These are phyloP conservation scores for Zhuqinia jingwanae DNA, from an alignment of 2,888 invertebrate species.

Conservation along the genomic window DNA sequence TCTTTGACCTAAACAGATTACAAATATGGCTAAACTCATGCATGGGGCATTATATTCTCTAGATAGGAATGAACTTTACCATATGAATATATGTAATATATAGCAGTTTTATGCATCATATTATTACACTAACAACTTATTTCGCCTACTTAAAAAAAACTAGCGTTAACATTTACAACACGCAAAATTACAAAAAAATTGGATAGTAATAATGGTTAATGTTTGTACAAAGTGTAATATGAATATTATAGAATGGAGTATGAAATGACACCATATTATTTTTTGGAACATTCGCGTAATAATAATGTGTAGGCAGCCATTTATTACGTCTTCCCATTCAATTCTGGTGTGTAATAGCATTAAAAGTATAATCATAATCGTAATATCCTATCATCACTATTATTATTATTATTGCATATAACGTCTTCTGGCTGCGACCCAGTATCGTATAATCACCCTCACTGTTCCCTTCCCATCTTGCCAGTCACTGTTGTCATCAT, in stretches of 20 bases:
- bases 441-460: slow-evolving; percentile 17
- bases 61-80: no score
- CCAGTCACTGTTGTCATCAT: slow-evolving; percentile 35
- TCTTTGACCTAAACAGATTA: no score
- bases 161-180: background rate
- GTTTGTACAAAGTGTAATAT: background rate
- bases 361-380: slow-evolving; percentile 33
- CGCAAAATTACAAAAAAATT: slow-evolving; percentile 7
- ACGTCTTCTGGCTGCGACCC: slow-evolving; percentile 1
- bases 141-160: no score
- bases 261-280: background rate
- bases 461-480: background rate
- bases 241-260: background rate
- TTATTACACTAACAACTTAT: no score
- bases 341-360: slow-evolving; percentile 40
- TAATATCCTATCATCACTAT: slow-evolving; percentile 5
- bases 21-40: no score
- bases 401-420: no score
- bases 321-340: background rate
- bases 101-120: no score
- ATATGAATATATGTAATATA: background rate
- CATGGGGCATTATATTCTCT: no score
- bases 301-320: slow-evolving; percentile 2
- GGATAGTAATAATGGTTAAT: no score
- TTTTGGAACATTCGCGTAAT: background rate